Conservation (phyloP, 1,140 invertebrate species). For the Dinoponera quadriceps region DNA sequence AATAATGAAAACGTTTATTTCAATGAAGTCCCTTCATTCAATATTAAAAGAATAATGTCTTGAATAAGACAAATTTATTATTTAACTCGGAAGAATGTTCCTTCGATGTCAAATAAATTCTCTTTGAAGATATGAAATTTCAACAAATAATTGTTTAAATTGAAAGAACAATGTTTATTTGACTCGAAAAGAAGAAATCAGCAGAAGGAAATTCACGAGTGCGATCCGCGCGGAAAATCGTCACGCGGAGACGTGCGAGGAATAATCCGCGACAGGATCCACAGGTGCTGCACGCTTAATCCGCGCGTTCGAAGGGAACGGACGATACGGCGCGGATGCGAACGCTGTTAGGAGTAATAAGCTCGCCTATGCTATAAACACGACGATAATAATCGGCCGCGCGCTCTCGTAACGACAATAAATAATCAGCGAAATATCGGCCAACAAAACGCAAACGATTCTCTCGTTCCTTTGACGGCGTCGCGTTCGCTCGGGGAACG, state of each 20-base stretch:
- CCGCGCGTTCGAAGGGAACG: conserved; percentile 8
- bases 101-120: too few species aligned
- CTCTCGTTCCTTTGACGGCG: conserved; percentile 53
- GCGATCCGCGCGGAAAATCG: background rate
- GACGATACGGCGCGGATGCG: conserved; percentile 29
- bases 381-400: conserved; percentile 66
- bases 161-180: too few species aligned
- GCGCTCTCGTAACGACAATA: conserved; percentile 63
- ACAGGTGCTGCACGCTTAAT: conserved; percentile 49
- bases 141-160: too few species aligned
- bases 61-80: too few species aligned
- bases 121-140: too few species aligned
- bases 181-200: too few species aligned
- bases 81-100: too few species aligned
- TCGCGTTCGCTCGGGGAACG: conserved; percentile 5
- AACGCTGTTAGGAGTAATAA: conserved; percentile 65
- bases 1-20: too few species aligned
- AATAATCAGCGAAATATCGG: conserved; percentile 73
- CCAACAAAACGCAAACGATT: conserved; percentile 63
- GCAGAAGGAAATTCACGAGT: background rate
- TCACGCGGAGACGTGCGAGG: background rate
- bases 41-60: too few species aligned
- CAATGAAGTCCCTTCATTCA: too few species aligned
- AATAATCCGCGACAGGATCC: background rate
- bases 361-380: conserved; percentile 62